Evolutionary conservation across 1,140 invertebrate genomes (phyloP).

Genomic region (Drosophila rufa): DNA sequence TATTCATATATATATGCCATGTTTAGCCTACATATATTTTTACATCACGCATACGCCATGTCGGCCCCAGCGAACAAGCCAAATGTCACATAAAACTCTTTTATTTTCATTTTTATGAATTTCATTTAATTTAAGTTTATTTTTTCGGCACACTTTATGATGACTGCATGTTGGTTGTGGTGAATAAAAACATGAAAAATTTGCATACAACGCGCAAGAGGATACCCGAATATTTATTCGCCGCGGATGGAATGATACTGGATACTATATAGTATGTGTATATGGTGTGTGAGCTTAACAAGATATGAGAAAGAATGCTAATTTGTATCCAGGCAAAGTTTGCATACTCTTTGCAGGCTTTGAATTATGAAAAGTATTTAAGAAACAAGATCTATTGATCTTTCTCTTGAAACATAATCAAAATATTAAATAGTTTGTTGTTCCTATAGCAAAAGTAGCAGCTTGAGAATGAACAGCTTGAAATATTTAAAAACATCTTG

Average conservation of each 20-base stretch:
- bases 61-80: conserved; percentile 35
- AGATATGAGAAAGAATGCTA: neutral
- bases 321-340: neutral
- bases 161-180: conserved; percentile 17
- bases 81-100: conserved; percentile 33
- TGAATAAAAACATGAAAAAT: conserved; percentile 28
- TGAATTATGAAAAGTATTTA: too few relatives aligned
- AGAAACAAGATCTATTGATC: too few relatives aligned
- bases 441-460: too few relatives aligned
- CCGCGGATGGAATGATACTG: neutral
- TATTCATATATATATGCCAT: conserved; percentile 47
- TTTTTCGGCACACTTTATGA: conserved; percentile 35
- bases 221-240: conserved; percentile 42
- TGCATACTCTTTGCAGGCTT: neutral
- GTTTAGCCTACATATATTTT: conserved; percentile 49
- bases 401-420: neutral
- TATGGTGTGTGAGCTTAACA: conserved; percentile 1
- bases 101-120: conserved; percentile 37
- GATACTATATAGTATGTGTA: neutral
- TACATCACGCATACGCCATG: conserved; percentile 69
- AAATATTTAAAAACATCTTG: neutral
- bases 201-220: conserved; percentile 24
- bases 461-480: too few relatives aligned
- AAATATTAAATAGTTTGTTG: neutral
- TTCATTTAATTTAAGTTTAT: conserved; percentile 31